phyloP scores from a whole-genome alignment of 2,113 vertebrate species.

The Rafetus swinhoei region DNA sequence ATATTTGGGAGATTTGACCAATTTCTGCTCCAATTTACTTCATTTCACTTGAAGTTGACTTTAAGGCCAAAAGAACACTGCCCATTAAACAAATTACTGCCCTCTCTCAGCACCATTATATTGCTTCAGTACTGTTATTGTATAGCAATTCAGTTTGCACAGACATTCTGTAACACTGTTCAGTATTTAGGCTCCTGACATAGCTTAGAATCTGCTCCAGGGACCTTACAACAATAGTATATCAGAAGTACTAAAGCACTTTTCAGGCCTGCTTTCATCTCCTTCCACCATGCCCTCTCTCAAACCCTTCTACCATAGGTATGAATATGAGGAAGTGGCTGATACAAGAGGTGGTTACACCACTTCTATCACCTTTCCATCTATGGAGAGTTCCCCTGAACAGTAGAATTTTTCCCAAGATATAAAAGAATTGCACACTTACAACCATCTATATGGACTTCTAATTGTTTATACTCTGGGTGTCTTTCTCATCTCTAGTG shows the following conservation, averaged over 20 bases:
- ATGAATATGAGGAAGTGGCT: neutral
- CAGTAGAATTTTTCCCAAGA: neutral
- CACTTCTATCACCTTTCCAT: neutral
- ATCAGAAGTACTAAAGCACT: neutral
- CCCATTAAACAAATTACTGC: neutral
- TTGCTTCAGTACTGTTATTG: neutral
- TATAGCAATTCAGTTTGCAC: neutral
- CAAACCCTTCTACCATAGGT: neutral
- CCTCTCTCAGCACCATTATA: neutral
- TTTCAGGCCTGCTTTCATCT: neutral
- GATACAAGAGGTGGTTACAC: neutral
- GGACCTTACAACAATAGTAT: neutral
- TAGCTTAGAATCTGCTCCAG: neutral
- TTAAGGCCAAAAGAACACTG: conserved; percentile 5
- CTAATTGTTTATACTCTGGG: neutral
- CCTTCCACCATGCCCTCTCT: neutral
- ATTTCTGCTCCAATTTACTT: conserved; percentile 13
- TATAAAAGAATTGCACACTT: neutral
- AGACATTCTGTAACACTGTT: neutral
- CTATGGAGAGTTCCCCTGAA: neutral
- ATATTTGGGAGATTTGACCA: conserved; percentile 38
- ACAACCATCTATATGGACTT: neutral
- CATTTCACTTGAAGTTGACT: conserved; percentile 4
- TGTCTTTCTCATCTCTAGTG: neutral
- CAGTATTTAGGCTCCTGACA: neutral